These are phyloP conservation scores for Ginglymostoma cirratum DNA, from an alignment of 2,113 vertebrate genomes.

Conservation along the genomic window DNA sequence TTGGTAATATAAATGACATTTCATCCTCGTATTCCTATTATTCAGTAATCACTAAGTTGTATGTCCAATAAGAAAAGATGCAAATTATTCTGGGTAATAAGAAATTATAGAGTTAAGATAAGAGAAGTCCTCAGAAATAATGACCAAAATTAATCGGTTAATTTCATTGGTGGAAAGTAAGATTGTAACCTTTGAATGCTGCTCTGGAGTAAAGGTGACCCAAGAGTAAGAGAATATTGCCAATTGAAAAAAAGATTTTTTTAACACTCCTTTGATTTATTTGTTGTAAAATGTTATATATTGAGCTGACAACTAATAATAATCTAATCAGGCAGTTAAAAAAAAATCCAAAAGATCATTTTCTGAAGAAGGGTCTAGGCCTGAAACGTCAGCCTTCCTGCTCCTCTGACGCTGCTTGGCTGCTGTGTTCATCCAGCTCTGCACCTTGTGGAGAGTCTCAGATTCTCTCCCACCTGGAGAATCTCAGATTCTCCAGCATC, in stretches of 20 bases:
- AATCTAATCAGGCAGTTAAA: neutral
- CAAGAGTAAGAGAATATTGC: neutral
- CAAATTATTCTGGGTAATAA: neutral
- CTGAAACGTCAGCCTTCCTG: too few relatives aligned
- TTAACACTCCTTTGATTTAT: neutral
- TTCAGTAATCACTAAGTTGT: neutral
- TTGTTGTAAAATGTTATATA: neutral
- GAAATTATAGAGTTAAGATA: neutral
- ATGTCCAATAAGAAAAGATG: neutral
- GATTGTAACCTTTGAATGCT: neutral
- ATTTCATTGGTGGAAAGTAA: neutral
- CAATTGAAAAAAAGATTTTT: neutral
- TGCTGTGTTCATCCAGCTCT: too few relatives aligned
- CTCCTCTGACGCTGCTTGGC: too few relatives aligned
- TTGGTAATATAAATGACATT: constrained; percentile 45
- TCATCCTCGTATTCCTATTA: neutral
- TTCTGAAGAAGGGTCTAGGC: too few relatives aligned
- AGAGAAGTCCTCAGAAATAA: neutral
- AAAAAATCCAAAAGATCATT: too few relatives aligned
- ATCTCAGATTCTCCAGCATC: too few relatives aligned
- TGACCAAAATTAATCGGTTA: neutral
- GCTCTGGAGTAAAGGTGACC: neutral
- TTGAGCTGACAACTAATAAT: neutral
- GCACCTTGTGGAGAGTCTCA: too few relatives aligned
- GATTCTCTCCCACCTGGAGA: too few relatives aligned